phyloP scores from a whole-genome alignment of 2,797 vertebrate genomes.

The Propithecus deckenii region DNA sequence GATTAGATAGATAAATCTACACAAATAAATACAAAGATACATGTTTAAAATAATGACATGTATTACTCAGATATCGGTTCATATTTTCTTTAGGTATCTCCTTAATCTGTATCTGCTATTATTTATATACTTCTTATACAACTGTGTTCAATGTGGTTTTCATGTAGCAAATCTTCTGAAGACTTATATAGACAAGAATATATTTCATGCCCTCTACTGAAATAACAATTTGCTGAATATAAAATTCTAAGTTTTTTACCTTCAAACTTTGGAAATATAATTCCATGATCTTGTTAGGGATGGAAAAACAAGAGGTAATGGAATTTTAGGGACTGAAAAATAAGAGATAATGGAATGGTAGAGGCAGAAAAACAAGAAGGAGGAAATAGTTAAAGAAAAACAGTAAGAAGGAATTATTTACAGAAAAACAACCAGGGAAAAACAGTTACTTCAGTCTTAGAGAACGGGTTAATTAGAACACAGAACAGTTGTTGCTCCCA shows the following conservation, averaged over 20 bases:
- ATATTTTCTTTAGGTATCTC: not conserved
- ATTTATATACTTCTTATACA: not conserved
- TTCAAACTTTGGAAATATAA: not conserved
- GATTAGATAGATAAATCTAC: not conserved
- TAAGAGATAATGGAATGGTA: no score
- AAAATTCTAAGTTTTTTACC: slow-evolving; percentile 4
- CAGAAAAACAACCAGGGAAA: no score
- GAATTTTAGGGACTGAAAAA: no score
- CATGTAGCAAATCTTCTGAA: not conserved
- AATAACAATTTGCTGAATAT: not conserved
- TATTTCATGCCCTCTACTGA: not conserved
- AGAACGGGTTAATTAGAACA: no score
- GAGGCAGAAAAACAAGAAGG: no score
- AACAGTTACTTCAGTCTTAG: no score
- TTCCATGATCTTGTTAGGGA: not conserved
- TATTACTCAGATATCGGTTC: not conserved
- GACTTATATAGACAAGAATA: not conserved
- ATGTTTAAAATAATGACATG: not conserved
- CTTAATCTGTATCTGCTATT: not conserved
- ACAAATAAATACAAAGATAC: not conserved
- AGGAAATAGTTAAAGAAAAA: no score
- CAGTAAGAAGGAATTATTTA: no score
- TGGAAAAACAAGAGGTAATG: no score
- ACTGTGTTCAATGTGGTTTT: not conserved
- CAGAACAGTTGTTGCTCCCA: no score